phyloP scores from a whole-genome alignment of 2,113 vertebrate species.

The Balaeniceps rex region DNA sequence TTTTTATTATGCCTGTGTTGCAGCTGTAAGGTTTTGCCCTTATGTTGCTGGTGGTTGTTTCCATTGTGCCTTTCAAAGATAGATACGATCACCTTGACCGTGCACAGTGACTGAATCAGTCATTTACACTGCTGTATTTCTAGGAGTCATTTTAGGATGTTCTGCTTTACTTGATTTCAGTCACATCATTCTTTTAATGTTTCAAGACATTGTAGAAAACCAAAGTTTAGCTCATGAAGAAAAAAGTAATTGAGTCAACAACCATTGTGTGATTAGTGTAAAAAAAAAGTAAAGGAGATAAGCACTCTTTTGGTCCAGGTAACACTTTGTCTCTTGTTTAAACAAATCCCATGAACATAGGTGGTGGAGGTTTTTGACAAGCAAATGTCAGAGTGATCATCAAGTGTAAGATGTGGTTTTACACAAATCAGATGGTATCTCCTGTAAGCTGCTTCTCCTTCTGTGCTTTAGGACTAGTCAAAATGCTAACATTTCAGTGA shows the following conservation, averaged over 20 bases:
- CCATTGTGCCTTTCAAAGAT: not conserved
- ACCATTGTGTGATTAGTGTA: not conserved
- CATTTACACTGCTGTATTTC: not conserved
- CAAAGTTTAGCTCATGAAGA: not conserved
- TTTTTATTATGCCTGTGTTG: not conserved
- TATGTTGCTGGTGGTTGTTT: not conserved
- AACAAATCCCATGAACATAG: not conserved
- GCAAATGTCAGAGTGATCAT: not conserved
- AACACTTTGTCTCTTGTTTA: not conserved
- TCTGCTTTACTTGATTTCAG: not conserved
- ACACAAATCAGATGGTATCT: not conserved
- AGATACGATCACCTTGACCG: not conserved
- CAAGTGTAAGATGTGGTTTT: not conserved
- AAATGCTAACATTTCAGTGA: not conserved
- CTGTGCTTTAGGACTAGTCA: not conserved
- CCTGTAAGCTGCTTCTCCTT: not conserved
- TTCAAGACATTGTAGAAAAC: not conserved
- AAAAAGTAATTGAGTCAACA: not conserved
- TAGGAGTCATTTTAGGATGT: not conserved
- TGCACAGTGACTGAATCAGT: not conserved
- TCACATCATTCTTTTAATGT: not conserved
- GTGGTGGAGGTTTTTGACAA: not conserved
- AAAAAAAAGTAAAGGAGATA: not conserved
- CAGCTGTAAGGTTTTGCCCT: not conserved
- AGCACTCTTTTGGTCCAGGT: not conserved